Evolutionary conservation across 2,113 vertebrate genomes (phyloP).

Genomic region (Vimba vimba): DNA sequence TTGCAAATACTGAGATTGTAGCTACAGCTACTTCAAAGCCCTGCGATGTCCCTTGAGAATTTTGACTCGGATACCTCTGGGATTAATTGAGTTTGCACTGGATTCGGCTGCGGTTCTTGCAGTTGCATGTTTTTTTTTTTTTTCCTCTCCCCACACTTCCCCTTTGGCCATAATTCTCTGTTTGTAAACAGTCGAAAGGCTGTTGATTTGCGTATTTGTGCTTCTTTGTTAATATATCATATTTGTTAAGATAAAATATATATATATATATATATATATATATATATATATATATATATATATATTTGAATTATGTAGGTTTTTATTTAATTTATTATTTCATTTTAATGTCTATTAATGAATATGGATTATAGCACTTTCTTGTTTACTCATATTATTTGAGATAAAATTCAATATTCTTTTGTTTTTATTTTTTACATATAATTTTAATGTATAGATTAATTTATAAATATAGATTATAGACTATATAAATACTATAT

Average conservation of each 20-base stretch:
- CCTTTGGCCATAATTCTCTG: background rate
- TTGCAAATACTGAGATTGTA: constrained; percentile 14
- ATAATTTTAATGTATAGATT: too few relatives aligned
- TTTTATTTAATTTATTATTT: background rate
- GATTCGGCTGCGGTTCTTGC: background rate
- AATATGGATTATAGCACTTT: background rate
- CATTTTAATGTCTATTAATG: background rate
- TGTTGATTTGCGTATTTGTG: background rate
- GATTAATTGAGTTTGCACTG: constrained; percentile 31
- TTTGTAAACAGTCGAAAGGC: background rate
- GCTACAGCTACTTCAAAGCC: background rate
- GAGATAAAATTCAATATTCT: background rate
- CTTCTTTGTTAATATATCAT: background rate
- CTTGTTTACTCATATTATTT: background rate
- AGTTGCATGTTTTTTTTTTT: constrained; percentile 5
- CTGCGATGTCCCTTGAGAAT: background rate
- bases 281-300: too few relatives aligned
- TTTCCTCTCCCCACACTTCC: background rate
- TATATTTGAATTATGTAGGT: background rate
- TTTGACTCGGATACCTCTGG: constrained; percentile 19
- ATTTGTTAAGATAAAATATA: background rate
- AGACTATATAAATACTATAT: too few relatives aligned
- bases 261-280: too few relatives aligned
- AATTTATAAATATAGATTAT: too few relatives aligned
- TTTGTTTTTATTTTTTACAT: too few relatives aligned